Conservation (phyloP, 2,888 invertebrate genomes). For the Tinea trinotella region DNA sequence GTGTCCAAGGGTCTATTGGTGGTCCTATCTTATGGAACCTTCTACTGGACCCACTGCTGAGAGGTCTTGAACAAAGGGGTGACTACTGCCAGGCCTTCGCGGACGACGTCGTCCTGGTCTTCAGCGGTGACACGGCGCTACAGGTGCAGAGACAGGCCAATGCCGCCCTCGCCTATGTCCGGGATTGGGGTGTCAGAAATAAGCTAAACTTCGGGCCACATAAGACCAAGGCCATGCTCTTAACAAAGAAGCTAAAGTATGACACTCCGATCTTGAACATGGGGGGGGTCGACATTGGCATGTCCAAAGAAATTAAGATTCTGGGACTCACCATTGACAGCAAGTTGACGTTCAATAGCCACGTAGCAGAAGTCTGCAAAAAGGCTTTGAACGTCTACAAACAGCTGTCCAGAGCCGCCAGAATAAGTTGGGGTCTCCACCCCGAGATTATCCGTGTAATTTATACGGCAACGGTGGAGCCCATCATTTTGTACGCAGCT, state of each 20-base stretch:
- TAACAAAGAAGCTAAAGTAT: conserved; percentile 19
- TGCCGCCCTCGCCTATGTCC: conserved; percentile 10
- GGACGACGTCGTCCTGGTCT: conserved; percentile 19
- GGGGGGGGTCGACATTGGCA: conserved; percentile 6
- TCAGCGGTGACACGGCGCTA: background rate
- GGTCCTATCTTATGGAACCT: conserved; percentile 24
- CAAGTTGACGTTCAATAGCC: conserved; percentile 16
- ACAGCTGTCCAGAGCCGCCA: conserved; percentile 13
- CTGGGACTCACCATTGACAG: conserved; percentile 22
- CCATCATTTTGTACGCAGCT: conserved; percentile 16
- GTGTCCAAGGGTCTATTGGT: conserved; percentile 25
- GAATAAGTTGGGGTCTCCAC: no score
- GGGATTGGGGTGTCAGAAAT: conserved; percentile 19
- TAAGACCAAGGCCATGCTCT: conserved; percentile 19
- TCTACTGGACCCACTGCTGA: conserved; percentile 21
- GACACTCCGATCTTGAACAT: conserved; percentile 15
- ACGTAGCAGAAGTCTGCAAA: conserved; percentile 11
- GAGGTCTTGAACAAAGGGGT: background rate
- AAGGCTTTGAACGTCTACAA: conserved; percentile 16
- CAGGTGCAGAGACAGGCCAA: conserved; percentile 19
- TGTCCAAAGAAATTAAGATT: conserved; percentile 17
- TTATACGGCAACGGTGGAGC: conserved; percentile 13
- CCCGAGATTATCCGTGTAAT: conserved; percentile 9
- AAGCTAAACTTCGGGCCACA: conserved; percentile 13
- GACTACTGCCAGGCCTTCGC: conserved; percentile 21